Evolutionary conservation across 2,113 vertebrate species (phyloP), one percentile per base, ranked within the genome.

Genomic region (Ceyx cyanopectus): DNA sequence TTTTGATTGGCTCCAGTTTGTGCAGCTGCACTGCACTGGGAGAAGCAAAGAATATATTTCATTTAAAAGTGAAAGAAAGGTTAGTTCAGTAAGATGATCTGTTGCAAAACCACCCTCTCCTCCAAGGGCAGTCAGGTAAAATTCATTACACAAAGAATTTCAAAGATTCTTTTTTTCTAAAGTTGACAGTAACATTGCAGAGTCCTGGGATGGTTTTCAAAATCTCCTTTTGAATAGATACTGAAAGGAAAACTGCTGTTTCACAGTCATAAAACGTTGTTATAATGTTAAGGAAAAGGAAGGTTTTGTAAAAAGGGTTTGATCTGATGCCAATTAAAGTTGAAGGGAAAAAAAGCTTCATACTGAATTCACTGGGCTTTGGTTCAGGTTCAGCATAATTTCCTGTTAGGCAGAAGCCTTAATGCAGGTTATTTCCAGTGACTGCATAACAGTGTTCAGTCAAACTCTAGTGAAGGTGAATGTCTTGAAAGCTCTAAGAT

Each of bases 91-190:
- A 97, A 97, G 1, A 17, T n/a, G 94, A 97, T 95, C 97, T 80
- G 79, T 63, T 85, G 63, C 80, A 79, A 95, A 96, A 91, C 70
- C 2, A 1, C 87, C 72, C 89, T 96, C 77, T 85, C 54, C 81
- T 75, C 63, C 0, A 5, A 92, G 87, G 65, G 75, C 67, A 91
- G 81, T 85, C 95, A 94, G 93, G 97, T 97, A 97, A 94, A 97
- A 97, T 94, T 87, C 81, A 97, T 96, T 94, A 92, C 73, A 94
- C 93, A 97, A 96, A 96, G 95, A 94, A 97, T 97, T 96, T 94
- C 96, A 96, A 91, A 95, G 96, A 68, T 92, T 88, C 62, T 75
- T 94, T 90, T 37, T 96, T 92, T 65, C 75, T 82, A 6, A 94
- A 81, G 26, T 77, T 95, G 73, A 87, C 61, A 51, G 90, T 90